Evolutionary conservation across 2,888 invertebrate genomes (phyloP), one percentile per base, ranked within the genome.

Genomic region (Dasysyrphus tricinctus): DNA sequence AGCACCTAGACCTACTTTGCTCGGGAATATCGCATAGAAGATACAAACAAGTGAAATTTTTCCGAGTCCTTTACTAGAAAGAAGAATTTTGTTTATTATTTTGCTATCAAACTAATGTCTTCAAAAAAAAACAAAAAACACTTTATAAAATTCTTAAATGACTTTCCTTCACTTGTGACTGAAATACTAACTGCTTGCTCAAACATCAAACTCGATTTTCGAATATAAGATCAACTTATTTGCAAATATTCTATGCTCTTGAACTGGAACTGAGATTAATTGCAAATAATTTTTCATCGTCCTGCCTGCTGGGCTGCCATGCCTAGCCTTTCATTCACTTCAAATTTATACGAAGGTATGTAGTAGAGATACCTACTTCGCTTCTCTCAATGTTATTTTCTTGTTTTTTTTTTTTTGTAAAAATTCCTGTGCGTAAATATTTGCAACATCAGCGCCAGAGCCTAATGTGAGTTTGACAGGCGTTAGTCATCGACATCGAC

Each of bases 281-380:
- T 70, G 78, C 86, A 82, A 79, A 82, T 82, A 86, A 86, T 86
- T 86, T 86, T 75, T 82, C 82, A 86, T 56, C 74, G 34, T 67
- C 74, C 47, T 34, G n/a, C 29, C 61, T 7, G n/a, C n/a, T n/a
- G n/a, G n/a, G n/a, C n/a, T n/a, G 1, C 11, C 32, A 32, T 47
- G 42, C 24, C 24, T 24, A 24, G 24, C 24, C 3, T 24, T 12
- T 51, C 54, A 29, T 44, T 63, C 29, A 44, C 12, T 42, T 59
- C 19, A 47, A 47, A 16, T 2, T n/a, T 44, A n/a, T 16, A 16
- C 14, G 9, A 2, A 47, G 47, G 8, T 47, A n/a, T n/a, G n/a
- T n/a, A n/a, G n/a, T n/a, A n/a, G n/a, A n/a, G n/a, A n/a, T n/a
- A 3, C 47, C 44, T n/a, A 5, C 34, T 29, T 14, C 32, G 19